Evolutionary conservation across 2,888 invertebrate species (phyloP), one percentile per base, ranked within the genome.

Genomic region (Myopa testacea): DNA sequence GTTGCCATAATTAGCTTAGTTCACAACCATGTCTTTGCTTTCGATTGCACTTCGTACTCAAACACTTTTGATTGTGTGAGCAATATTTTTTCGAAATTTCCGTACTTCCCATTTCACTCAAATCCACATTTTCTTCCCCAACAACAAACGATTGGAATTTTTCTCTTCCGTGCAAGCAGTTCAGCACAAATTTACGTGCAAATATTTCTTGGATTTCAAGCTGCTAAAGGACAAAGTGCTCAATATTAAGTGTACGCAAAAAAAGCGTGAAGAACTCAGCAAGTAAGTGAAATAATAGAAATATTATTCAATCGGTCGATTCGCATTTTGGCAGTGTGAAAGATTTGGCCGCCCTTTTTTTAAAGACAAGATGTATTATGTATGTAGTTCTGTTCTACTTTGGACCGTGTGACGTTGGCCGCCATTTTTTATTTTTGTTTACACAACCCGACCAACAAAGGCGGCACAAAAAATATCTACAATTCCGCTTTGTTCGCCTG

Each of bases 181-280:
- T 58, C 71, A 37, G 45, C 63, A 73, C 75, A 78, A 74, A 80
- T 74, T 77, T 80, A 75, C 78, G 78, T 77, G 79, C 73, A 76
- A 81, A 80, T 81, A 79, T 80, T 80, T 80, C 78, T 79, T 81
- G 80, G 81, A 81, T 81, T 79, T 81, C 80, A 81, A 81, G 81
- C 77, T 81, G 79, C 62, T 77, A 79, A 81, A 78, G 73, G 76
- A 26, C 76, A 77, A 1, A 26, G 26, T 26, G 26, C 26, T 26
- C 26, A 26, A 26, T 1, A 26, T 1, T 26, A 1, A 26, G 26
- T 26, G 26, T 26, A 2, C 26, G n/a, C 26, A 26, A 26, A 26
- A 26, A 1, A 26, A 26, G 26, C 26, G 26, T 26, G 26, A 26
- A 26, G 26, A 26, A 26, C 60, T n/a, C 7, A 65, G 63, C 58